Evolutionary conservation across 1,140 invertebrate species (phyloP).

Genomic region (Tetragnatha versicolor): DNA sequence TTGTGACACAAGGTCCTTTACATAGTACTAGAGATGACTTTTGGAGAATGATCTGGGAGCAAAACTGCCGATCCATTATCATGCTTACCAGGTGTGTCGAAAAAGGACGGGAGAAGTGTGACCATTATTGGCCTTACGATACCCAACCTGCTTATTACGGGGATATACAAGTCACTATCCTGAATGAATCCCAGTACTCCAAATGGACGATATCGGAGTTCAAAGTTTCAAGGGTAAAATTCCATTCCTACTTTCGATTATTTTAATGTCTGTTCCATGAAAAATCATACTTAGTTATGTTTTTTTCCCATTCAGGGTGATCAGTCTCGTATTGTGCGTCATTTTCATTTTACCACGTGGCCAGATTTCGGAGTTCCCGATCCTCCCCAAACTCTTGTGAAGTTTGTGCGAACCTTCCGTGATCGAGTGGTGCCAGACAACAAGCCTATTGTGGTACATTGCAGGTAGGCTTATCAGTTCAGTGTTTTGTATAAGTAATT

Average conservation of each 20-base stretch:
- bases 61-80: slow-evolving; percentile 90
- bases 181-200: slow-evolving; percentile 91
- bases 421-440: slow-evolving; percentile 86
- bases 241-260: not conserved
- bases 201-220: slow-evolving; percentile 97
- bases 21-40: slow-evolving; percentile 96
- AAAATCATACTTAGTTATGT: not conserved
- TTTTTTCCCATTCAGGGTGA: slow-evolving; percentile 72
- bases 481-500: no score
- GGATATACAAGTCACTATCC: slow-evolving; percentile 87
- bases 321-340: slow-evolving; percentile 82
- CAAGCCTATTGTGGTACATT: slow-evolving; percentile 92
- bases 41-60: slow-evolving; percentile 99
- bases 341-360: slow-evolving; percentile 97
- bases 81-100: slow-evolving; percentile 95
- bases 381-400: slow-evolving; percentile 78
- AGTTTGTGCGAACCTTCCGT: slow-evolving; percentile 88
- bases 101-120: slow-evolving; percentile 91
- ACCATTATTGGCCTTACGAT: slow-evolving; percentile 97
- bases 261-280: not conserved
- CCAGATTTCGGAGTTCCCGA: slow-evolving; percentile 97
- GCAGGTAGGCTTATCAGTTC: slow-evolving; percentile 74
- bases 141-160: slow-evolving; percentile 93
- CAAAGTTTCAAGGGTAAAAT: slow-evolving; percentile 70
- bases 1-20: slow-evolving; percentile 95